Base-by-base conservation (phyloP, 2,113 vertebrate genomes). In the Salminus brasiliensis region DNA sequence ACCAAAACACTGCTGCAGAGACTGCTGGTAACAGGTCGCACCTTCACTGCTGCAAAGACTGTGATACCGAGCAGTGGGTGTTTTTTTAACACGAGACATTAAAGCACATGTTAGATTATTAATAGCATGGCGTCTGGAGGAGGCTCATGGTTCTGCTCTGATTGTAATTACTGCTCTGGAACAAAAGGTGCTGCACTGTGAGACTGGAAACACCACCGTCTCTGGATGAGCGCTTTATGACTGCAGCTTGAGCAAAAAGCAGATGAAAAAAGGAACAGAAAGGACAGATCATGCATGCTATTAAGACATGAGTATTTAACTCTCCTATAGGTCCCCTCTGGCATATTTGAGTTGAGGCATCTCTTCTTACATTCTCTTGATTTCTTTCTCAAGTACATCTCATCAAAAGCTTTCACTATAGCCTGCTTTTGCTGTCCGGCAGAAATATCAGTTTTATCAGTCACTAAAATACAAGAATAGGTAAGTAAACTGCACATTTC, bases 101-200 rank as follows among this genome's bases (percentile, higher is more conserved):
- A 49, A 57, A 66, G 52, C 43, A 34, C 52, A 47, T 16, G 23
- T 16, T 62, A 39, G 66, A 34, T 68, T 78, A 82, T 82, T 68
- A 72, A 77, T 72, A 66, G 60, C 32, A 2, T 16, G 11, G 62
- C 13, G 30, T 34, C 59, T 27, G 68, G 21, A 72, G 73, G 66
- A 71, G 60, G 49, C 29, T 55, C 59, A 18, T 43, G 36, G 68
- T 39, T 36, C 30, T 49, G 59, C 12, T 60, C 55, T 57, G 60
- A 13, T 72, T 77, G 62, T 82, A 82, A 82, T 82, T 78, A 82
- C 32, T 15, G 25, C 41, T 69, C 53, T 41, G 41, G 60, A 41
- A 68, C 39, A 72, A 82, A 82, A 82, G 52, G 62, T 72, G 68
- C 25, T 45, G 49, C 39, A 30, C 36, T 49, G 74, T 16, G 68